Evolutionary conservation across 1,140 invertebrate species (phyloP), one percentile per base, ranked within the genome.

Genomic region (Thaumatotibia leucotreta): DNA sequence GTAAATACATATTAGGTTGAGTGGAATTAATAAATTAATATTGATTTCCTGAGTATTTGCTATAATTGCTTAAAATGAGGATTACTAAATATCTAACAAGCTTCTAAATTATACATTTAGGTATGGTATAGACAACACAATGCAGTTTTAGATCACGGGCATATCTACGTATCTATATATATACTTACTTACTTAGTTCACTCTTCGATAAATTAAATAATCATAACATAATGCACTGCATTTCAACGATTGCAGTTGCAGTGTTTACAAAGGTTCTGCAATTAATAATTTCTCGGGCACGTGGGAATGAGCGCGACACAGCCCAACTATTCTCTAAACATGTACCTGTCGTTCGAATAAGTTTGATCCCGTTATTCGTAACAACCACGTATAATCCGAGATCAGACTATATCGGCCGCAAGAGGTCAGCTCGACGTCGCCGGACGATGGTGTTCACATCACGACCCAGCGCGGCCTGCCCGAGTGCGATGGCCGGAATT

Each of bases 401-500:
- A 45, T 45, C 17, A n/a, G 6, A 8, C 20, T 45, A 45, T 20
- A 20, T 17, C 20, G 17, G 39, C 20, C 14, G 14, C 6, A 8
- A 20, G 1, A 20, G 39, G 39, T n/a, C n/a, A n/a, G n/a, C n/a
- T n/a, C 39, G 1, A 45, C 9, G 6, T 17, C 17, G 5, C 11
- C 35, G 35, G 39, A 20, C 39, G 5, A 4, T 45, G 8, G 4
- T 14, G 39, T 20, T 20, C 20, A 39, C 35, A 45, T 20, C 20
- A 39, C 35, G 20, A 17, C 39, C 39, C 6, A 45, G 17, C 52
- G 52, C 27, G 52, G 29, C 52, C 52, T 24, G 52, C n/a, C 24
- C 52, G 52, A 58, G 52, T 17, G 52, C 52, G 52, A 58, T 58
- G 52, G 52, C 52, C 52, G 52, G 52, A 58, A 58, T 58, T 27